A percentile compares a stretch with the other conserved stretches of the same genome.
These are phyloP conservation scores for Centruroides sculpturatus DNA, from an alignment of 1,140 invertebrate genomes.

Conservation along the genomic window DNA sequence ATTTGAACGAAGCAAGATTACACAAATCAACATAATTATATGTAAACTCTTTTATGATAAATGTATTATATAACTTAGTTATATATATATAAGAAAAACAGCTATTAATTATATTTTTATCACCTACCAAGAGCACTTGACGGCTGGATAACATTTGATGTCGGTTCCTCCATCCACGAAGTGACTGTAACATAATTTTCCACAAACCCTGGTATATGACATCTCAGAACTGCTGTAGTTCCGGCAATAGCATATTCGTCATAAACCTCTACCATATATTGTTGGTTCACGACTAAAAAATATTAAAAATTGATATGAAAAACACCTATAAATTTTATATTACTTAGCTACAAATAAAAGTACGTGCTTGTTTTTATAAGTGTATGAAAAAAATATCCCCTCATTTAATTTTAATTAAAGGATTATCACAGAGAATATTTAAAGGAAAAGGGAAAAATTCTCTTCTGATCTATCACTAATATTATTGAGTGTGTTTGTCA, in stretches of 20 bases:
- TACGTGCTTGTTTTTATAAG: too few species aligned
- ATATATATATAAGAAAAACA: not conserved
- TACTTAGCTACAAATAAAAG: too few species aligned
- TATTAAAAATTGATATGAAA: not conserved
- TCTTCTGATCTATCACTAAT: too few species aligned
- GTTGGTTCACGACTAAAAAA: slow-evolving; percentile 16
- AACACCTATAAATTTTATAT: too few species aligned
- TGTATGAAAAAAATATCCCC: too few species aligned
- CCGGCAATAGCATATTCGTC: slow-evolving; percentile 58
- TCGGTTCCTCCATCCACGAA: slow-evolving; percentile 25
- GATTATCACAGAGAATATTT: too few species aligned
- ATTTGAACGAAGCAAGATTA: too few species aligned
- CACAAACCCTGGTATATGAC: slow-evolving; percentile 31
- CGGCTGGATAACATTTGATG: slow-evolving; percentile 11
- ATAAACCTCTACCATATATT: slow-evolving; percentile 15
- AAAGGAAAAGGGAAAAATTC: too few species aligned
- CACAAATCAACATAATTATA: too few species aligned
- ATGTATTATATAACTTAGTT: not conserved
- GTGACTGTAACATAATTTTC: slow-evolving; percentile 28
- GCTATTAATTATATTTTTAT: not conserved
- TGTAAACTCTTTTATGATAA: not conserved
- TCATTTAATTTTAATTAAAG: too few species aligned
- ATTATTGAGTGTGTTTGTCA: too few species aligned
- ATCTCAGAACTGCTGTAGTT: slow-evolving; percentile 32
- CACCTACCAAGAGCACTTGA: slow-evolving; percentile 2